Evolutionary conservation across 2,113 vertebrate genomes (phyloP).

Genomic region (Rattus rattus): DNA sequence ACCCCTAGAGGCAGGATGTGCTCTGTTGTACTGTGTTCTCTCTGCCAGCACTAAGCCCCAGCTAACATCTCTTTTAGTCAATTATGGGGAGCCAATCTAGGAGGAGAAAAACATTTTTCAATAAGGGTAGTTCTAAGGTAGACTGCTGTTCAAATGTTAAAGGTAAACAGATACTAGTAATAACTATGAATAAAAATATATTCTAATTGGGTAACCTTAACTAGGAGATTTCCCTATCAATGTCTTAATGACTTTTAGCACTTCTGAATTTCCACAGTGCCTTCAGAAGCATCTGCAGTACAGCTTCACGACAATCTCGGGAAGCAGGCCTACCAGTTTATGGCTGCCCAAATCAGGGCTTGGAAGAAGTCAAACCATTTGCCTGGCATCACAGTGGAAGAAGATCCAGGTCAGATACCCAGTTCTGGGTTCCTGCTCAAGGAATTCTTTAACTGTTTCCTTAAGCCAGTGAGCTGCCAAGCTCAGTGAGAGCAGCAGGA

Average conservation of each 20-base stretch:
- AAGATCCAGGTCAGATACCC: constrained; percentile 16
- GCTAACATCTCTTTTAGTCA: constrained; percentile 47
- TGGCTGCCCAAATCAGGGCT: constrained; percentile 44
- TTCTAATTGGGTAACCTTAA: constrained; percentile 53
- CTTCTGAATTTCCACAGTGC: background rate
- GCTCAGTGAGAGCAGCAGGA: constrained; percentile 41
- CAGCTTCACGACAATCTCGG: constrained; percentile 21
- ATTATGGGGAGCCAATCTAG: background rate
- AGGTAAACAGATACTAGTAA: constrained; percentile 44
- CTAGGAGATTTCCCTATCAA: constrained; percentile 44
- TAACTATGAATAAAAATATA: constrained; percentile 58
- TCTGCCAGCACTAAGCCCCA: background rate
- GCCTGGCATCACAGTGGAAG: constrained; percentile 22
- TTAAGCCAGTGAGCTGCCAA: constrained; percentile 44
- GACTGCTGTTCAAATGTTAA: constrained; percentile 61
- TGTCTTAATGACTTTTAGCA: constrained; percentile 18
- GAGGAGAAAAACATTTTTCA: constrained; percentile 57
- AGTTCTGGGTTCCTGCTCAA: constrained; percentile 45
- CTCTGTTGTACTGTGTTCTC: background rate
- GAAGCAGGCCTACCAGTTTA: constrained; percentile 49
- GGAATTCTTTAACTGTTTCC: constrained; percentile 34
- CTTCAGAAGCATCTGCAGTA: constrained; percentile 53
- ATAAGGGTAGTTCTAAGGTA: constrained; percentile 23
- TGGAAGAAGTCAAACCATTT: constrained; percentile 49
- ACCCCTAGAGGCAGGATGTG: background rate